Evolutionary conservation across 2,797 vertebrate genomes (phyloP).

Genomic region (Karalla daura): DNA sequence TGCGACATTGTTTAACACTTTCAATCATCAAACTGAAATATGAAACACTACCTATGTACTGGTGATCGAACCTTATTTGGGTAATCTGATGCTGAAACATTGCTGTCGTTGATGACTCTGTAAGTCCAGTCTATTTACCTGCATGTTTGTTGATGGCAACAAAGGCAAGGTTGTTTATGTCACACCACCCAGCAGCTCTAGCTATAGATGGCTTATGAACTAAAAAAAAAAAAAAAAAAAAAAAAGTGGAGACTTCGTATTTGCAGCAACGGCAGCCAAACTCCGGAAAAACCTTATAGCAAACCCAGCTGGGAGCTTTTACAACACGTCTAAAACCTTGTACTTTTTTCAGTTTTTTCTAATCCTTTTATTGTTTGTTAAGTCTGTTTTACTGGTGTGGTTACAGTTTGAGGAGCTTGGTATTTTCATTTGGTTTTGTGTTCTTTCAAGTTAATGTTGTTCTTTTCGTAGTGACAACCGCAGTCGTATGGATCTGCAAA

Average conservation of each 20-base stretch:
- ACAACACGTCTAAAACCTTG: background rate
- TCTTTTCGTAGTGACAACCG: slow-evolving; percentile 24
- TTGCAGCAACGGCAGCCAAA: slow-evolving; percentile 9
- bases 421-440: slow-evolving; percentile 18
- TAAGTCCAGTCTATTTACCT: slow-evolving; percentile 21
- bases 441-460: slow-evolving; percentile 11
- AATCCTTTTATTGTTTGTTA: background rate
- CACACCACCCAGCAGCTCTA: slow-evolving; percentile 10
- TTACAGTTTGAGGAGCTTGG: slow-evolving; percentile 14
- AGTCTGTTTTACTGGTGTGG: slow-evolving; percentile 23
- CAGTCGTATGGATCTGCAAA: slow-evolving; percentile 6
- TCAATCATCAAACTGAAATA: slow-evolving; percentile 47
- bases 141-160: slow-evolving; percentile 25
- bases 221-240: slow-evolving; percentile 3
- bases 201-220: slow-evolving; percentile 2
- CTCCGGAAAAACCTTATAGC: slow-evolving; percentile 6
- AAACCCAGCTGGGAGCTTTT: slow-evolving; percentile 23
- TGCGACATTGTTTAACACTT: slow-evolving; percentile 37
- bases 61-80: slow-evolving; percentile 58
- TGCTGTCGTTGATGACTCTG: slow-evolving; percentile 11
- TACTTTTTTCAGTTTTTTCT: background rate
- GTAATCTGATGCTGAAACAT: slow-evolving; percentile 50
- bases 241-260: background rate
- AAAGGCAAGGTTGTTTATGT: slow-evolving; percentile 31
- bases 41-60: slow-evolving; percentile 71